phyloP scores from a whole-genome alignment of 92 coral and sea anemone species.

The Siderastrea radians region DNA sequence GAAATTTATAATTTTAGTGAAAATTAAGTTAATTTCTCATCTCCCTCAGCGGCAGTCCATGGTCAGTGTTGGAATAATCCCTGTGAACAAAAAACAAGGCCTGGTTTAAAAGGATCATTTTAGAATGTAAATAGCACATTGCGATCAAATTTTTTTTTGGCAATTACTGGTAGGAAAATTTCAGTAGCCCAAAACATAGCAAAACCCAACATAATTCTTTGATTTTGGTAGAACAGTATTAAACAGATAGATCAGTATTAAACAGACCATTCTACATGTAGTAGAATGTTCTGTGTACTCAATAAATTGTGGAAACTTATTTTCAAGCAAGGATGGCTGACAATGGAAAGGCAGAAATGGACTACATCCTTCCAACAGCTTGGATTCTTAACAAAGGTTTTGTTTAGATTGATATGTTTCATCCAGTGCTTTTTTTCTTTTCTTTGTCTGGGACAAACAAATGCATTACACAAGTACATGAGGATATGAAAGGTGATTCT shows the following conservation, averaged over 20 bases:
- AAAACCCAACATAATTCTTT: not conserved
- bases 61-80: constrained; percentile 70
- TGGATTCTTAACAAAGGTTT: too few relatives aligned
- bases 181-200: not conserved
- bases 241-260: too few relatives aligned
- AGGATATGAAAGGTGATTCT: too few relatives aligned
- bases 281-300: not conserved
- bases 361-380: too few relatives aligned
- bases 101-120: constrained; percentile 7
- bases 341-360: too few relatives aligned
- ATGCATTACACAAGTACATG: too few relatives aligned
- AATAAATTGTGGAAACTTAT: too few relatives aligned
- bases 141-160: not conserved
- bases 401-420: too few relatives aligned
- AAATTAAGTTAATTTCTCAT: constrained; percentile 64
- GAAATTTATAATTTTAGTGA: not conserved
- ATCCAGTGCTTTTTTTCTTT: too few relatives aligned
- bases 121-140: not conserved
- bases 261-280: too few relatives aligned
- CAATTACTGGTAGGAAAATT: not conserved
- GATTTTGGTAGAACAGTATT: not conserved
- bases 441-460: too few relatives aligned
- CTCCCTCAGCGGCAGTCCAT: constrained; percentile 78
- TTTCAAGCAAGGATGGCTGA: too few relatives aligned
- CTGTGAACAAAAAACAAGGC: constrained; percentile 66